Evolutionary conservation across 2,888 invertebrate species (phyloP).

Genomic region (Eurois occulta): DNA sequence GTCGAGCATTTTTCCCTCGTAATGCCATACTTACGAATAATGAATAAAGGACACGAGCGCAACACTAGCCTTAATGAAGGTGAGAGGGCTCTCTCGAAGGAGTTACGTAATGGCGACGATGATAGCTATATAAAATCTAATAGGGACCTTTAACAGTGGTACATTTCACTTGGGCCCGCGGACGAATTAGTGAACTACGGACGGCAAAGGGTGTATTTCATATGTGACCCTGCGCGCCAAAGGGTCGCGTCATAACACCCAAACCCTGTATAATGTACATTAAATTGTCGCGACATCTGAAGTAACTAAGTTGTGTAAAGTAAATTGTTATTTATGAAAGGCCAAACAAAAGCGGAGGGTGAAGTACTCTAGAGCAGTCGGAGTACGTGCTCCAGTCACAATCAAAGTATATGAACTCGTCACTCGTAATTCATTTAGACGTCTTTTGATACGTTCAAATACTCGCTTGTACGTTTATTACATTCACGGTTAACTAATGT

Average conservation of each 20-base stretch:
- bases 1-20: constrained; percentile 80
- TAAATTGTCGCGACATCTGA: constrained; percentile 69
- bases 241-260: constrained; percentile 68
- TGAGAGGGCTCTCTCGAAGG: constrained; percentile 80
- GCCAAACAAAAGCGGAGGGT: constrained; percentile 39
- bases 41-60: constrained; percentile 78
- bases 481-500: constrained; percentile 41
- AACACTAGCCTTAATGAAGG: constrained; percentile 84
- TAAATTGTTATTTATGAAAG: constrained; percentile 64
- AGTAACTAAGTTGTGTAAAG: constrained; percentile 65
- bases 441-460: constrained; percentile 33
- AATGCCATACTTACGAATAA: constrained; percentile 83
- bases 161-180: constrained; percentile 65
- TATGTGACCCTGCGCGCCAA: constrained; percentile 67
- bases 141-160: constrained; percentile 80
- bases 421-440: constrained; percentile 33
- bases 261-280: constrained; percentile 68
- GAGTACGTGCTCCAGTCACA: constrained; percentile 16
- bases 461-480: constrained; percentile 22
- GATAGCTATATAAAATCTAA: constrained; percentile 87
- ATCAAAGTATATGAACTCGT: constrained; percentile 41
- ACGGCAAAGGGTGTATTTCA: constrained; percentile 59
- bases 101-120: constrained; percentile 81
- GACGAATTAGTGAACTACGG: constrained; percentile 65
- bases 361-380: constrained; percentile 11